Base-by-base conservation (phyloP, 2,888 invertebrate genomes). In the Lucinisca nassula region DNA sequence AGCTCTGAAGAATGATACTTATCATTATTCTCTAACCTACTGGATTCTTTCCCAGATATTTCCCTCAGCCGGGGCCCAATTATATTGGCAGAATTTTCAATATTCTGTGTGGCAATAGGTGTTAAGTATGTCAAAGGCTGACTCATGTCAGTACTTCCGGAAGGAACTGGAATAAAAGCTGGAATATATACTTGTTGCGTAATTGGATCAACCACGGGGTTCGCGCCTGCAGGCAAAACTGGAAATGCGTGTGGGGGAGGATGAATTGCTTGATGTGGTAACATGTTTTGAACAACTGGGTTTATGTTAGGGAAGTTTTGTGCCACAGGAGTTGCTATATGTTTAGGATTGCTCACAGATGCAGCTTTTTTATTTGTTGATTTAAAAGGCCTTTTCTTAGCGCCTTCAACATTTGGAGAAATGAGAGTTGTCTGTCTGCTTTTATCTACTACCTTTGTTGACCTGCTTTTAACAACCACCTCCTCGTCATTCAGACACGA, bases 1-100 rank as follows among this genome's bases (percentile, higher is more conserved):
- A 67, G 21, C n/a, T 67, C 67, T 12, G 67, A 67, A 1, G 67
- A 67, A 67, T 67, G 67, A 35, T 67, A 67, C 35, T 67, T 67
- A 21, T 67, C 67, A 45, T 45, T 17, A 45, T 17, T 8, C 17
- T 32, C 35, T 21, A 1, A 2, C 21, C 17, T 67, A 35, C 35
- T 35, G 3, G 35, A 17, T 35, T 67, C 35, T 10, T 10, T 67
- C 1, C 24, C 35, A 58, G 58, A 6, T 58, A 58, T 24, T n/a
- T 58, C 58, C 3, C 24, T 17, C 27, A 58, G 8, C 6, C 4
- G 24, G 1, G n/a, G 21, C 6, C 17, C 21, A 35, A 10, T 4
- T 12, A 35, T 35, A 12, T 6, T 1, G 17, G 32, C 24, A 10
- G 27, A 8, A 35, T 30, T 30, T 35, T 32, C 32, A 1, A 67